Evolutionary conservation across 2,113 vertebrate species (phyloP), one percentile per base, ranked within the genome.

Genomic region (Percina caprodes): DNA sequence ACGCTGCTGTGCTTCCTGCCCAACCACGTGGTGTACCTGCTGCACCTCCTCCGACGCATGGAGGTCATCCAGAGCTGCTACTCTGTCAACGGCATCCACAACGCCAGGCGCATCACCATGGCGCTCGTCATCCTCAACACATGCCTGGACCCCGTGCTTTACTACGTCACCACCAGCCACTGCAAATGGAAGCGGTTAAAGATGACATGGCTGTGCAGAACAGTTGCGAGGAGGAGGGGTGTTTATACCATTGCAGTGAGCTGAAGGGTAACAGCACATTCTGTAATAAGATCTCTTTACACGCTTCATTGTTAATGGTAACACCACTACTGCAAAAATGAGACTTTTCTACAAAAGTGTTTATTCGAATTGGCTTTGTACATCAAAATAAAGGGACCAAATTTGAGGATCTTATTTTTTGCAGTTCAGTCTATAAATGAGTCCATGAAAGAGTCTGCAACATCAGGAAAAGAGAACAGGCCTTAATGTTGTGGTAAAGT

Each of bases 141-240:
- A 5, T 95, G 95, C 83, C 89, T 97, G n/a, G 96, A 97, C 89
- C 97, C 97, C 0, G 1, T 98, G 61, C 74, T 98, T 1, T 97
- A 95, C 84, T 95, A 89, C n/a, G 86, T 95, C 87, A 94, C 92
- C 82, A 94, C 92, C 19, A 92, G 84, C 67, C 84, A 94, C 93
- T 94, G 82, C 85, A 83, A 12, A 0, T 95, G 94, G 91, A 83
- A 1, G 67, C 48, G 23, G 13, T 49, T 84, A 2, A 91, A 78
- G 79, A 58, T 19, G 35, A 71, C 35, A 15, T 79, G 45, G 68
- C 48, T 90, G 68, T 79, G 88, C 70, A 65, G 74, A 3, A 16
- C n/a, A 4, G 12, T 87, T 0, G 69, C 24, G 77, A 90, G 83
- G 79, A 63, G 70, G 0, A 74, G 76, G 1, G 69, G n/a, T 0